Percentiles rank a stretch among this genome's conserved stretches.
These are phyloP conservation scores for Tympanuchus pallidicinctus DNA, from an alignment of 2,113 vertebrate genomes.

Conservation along the genomic window DNA sequence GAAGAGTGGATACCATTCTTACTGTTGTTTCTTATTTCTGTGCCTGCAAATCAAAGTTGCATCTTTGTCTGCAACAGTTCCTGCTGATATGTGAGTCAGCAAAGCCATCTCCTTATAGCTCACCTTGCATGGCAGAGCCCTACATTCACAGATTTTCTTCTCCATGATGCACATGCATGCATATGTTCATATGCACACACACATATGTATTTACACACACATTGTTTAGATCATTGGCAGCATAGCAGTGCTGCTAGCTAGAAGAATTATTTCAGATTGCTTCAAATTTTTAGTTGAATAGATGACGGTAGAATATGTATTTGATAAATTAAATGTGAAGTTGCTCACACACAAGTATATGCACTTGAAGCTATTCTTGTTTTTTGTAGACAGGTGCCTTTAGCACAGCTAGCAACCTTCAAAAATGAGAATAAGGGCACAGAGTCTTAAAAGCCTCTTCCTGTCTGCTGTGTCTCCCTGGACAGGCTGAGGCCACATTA, in stretches of 20 bases:
- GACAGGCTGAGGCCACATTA: neutral
- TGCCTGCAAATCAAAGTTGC: neutral
- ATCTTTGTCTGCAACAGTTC: neutral
- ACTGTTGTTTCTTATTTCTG: neutral
- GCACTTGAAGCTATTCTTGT: neutral
- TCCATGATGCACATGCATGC: neutral
- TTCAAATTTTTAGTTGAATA: neutral
- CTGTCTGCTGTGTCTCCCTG: neutral
- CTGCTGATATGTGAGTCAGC: neutral
- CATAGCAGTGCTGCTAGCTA: neutral
- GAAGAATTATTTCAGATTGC: neutral
- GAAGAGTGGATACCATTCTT: neutral
- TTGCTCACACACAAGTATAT: neutral
- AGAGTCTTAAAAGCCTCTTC: neutral
- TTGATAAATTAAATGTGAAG: neutral
- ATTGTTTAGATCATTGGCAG: neutral
- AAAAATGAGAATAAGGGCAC: neutral
- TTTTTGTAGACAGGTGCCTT: neutral
- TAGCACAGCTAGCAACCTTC: neutral
- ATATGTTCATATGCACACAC: fast-evolving
- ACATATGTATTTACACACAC: neutral
- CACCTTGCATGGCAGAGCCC: neutral
- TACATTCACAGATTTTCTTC: neutral
- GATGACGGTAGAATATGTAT: neutral
- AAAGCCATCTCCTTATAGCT: neutral